Evolutionary conservation across 2,888 invertebrate genomes (phyloP).

Genomic region (Kryphioiulus occultus): DNA sequence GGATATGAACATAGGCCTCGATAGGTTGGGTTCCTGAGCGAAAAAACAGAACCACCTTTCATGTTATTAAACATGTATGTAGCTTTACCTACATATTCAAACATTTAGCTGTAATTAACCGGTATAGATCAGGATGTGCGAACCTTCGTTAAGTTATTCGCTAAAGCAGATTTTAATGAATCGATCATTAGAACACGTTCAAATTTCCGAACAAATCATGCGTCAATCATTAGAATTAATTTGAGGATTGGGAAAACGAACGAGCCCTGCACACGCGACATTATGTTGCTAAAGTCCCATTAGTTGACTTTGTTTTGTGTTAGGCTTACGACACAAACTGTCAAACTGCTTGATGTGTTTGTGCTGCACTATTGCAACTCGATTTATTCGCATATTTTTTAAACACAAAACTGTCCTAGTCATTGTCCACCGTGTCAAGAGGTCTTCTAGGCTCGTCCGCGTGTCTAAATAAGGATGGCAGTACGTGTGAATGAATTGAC

Average conservation of each 20-base stretch:
- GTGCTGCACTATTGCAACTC: neutral
- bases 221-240: too few relatives aligned
- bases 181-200: neutral
- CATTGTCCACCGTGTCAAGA: conserved; percentile 18
- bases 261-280: neutral
- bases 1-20: neutral
- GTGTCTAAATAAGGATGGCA: neutral
- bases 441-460: neutral
- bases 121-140: neutral
- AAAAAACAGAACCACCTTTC: neutral
- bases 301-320: neutral
- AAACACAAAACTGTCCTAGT: neutral
- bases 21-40: neutral
- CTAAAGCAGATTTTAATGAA: neutral
- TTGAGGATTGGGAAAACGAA: neutral
- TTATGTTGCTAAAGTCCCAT: neutral
- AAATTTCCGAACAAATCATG: too few relatives aligned
- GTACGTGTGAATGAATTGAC: neutral
- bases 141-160: neutral
- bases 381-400: neutral
- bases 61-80: neutral
- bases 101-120: neutral
- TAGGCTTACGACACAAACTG: neutral
- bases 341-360: neutral
- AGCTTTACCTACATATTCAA: neutral